Percentiles rank a stretch among this genome's conserved stretches.
These are phyloP conservation scores for Loris lydekkerianus DNA, from an alignment of 2,797 vertebrate genomes.

Conservation along the genomic window DNA sequence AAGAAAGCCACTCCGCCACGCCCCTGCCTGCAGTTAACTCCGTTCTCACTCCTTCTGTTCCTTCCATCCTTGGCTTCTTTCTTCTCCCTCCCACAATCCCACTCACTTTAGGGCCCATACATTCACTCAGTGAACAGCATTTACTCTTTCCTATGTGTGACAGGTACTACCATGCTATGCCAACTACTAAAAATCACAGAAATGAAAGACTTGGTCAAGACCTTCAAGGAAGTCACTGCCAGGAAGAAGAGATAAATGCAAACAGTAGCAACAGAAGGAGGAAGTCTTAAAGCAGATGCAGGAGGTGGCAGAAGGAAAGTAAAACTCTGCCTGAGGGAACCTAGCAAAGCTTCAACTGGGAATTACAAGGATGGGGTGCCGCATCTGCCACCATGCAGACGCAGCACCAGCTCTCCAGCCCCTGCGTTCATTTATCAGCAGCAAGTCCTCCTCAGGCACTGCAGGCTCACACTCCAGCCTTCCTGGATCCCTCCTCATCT, in stretches of 20 bases:
- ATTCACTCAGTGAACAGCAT: not conserved
- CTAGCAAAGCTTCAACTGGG: not conserved
- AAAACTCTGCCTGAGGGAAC: not conserved
- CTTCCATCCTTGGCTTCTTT: not conserved
- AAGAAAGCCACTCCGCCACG: not conserved
- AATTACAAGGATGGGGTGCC: not conserved
- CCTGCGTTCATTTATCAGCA: not conserved
- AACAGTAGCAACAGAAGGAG: accelerated
- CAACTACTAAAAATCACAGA: not conserved
- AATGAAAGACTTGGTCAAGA: not conserved
- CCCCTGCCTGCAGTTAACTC: not conserved
- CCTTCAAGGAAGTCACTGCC: not conserved
- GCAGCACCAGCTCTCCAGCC: too few species aligned
- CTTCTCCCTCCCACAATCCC: not conserved
- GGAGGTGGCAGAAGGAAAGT: not conserved
- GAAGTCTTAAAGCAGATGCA: not conserved
- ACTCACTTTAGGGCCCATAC: not conserved
- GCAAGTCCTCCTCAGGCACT: not conserved
- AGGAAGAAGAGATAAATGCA: not conserved
- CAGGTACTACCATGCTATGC: not conserved
- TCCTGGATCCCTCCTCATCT: not conserved
- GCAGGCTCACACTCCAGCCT: not conserved
- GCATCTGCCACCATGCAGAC: not conserved
- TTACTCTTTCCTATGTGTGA: not conserved
- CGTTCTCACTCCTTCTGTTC: too few species aligned